Evolutionary conservation across 2,888 invertebrate species (phyloP).

Genomic region (Mongoloraphidia duomilia): DNA sequence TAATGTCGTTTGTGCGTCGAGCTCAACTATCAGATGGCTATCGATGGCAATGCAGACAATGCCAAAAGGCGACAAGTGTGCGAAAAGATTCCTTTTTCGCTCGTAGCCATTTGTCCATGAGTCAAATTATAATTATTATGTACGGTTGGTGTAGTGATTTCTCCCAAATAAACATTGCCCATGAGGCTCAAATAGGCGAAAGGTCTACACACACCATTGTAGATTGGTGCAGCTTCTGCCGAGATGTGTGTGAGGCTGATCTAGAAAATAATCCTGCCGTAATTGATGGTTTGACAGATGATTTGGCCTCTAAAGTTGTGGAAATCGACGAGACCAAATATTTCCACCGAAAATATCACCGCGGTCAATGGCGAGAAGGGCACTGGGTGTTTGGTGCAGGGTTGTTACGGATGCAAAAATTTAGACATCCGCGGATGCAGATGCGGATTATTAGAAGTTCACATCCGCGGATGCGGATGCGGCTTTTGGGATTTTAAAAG

Average conservation of each 20-base stretch:
- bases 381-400: conserved; percentile 7
- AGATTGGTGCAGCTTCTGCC: conserved; percentile 3
- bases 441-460: too few species aligned
- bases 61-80: too few species aligned
- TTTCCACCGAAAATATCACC: conserved; percentile 9
- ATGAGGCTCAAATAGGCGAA: not conserved
- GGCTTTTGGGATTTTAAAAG: too few species aligned
- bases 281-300: too few species aligned
- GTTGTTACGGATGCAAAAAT: too few species aligned
- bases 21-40: too few species aligned
- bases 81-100: not conserved
- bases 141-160: not conserved
- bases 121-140: not conserved
- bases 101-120: not conserved
- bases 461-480: too few species aligned
- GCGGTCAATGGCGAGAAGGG: conserved; percentile 3
- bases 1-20: too few species aligned
- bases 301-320: not conserved
- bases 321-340: conserved; percentile 8
- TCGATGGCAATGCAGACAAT: too few species aligned
- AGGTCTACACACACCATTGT: not conserved
- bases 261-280: not conserved
- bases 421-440: too few species aligned
- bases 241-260: not conserved
- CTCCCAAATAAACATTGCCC: not conserved